These are phyloP conservation scores for Balaeniceps rex DNA, from an alignment of 2,113 vertebrate species.

Conservation along the genomic window DNA sequence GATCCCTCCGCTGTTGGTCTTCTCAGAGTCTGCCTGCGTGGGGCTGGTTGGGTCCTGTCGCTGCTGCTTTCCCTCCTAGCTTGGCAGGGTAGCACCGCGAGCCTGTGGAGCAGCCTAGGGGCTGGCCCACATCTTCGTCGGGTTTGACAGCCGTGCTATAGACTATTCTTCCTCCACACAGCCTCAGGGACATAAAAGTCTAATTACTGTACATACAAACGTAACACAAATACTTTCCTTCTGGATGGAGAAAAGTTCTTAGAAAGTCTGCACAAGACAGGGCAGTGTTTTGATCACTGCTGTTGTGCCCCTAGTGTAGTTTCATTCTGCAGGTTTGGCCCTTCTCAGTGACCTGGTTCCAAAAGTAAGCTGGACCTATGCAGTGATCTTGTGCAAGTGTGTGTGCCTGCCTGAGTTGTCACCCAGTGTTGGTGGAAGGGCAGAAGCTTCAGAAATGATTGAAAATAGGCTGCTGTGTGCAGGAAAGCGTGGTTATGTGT, in stretches of 20 bases:
- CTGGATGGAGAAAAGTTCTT: neutral
- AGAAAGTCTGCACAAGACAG: neutral
- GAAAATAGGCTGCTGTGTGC: neutral
- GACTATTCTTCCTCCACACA: neutral
- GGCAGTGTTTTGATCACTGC: neutral
- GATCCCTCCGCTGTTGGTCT: accelerated
- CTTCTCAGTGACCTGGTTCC: neutral
- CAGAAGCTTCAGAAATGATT: neutral
- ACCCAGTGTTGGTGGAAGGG: neutral
- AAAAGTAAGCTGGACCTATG: neutral
- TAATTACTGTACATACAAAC: neutral
- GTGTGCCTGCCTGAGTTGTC: neutral
- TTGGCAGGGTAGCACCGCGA: neutral
- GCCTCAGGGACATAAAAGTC: neutral
- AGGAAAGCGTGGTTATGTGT: neutral
- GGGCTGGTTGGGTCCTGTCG: neutral
- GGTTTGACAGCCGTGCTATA: neutral
- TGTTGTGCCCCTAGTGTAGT: neutral
- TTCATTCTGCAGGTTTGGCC: neutral
- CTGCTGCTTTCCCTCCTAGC: neutral
- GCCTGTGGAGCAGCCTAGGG: neutral
- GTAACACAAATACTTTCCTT: neutral
- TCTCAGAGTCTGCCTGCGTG: neutral
- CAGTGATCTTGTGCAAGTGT: neutral
- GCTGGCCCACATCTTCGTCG: neutral